Base-by-base conservation (phyloP, 2,797 vertebrate genomes). In the Ctenopoma multispine region DNA sequence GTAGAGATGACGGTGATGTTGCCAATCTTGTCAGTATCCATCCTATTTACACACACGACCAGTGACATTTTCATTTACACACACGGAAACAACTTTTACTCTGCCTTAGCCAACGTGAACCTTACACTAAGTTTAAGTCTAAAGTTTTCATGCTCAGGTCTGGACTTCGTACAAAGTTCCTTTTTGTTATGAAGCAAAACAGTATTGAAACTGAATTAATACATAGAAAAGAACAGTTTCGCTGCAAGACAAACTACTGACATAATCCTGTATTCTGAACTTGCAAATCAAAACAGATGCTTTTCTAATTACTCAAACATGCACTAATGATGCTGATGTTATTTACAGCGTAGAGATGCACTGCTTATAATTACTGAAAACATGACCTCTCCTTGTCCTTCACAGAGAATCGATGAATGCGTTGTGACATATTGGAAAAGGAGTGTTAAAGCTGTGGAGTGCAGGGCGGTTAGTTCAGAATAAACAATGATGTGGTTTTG, bases 321-420 rank as follows among this genome's bases (percentile, higher is more conserved):
- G 72, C 77, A 72, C 79, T 87, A 82, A 88, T 81, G 77, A 87
- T 53, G 59, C 75, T 55, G 70, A 65, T 82, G 72, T 77, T 84
- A 80, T 87, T 89, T 83, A 82, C 63, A 80, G 71, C 80, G 70
- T 80, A 58, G 68, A 55, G 68, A 87, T 79, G 80, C 77, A 59
- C 64, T 56, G 80, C 71, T 76, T 82, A 73, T 81, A 90, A 90
- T 92, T 88, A 90, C 87, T 4, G 23, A 75, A 77, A 82, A 70
- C 67, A 71, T 68, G 75, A 89, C 89, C 87, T 90, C 66, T 63
- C 36, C 67, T 66, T 7, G 73, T 71, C 86, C 84, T 86, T 86
- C 72, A 68, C 55, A 1, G 44, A 18, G 63, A 84, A 81, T 86
- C 65, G 9, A 76, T 86, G 68, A 49, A 49, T 74, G 24, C 50